A percentile compares a stretch with the other conserved stretches of the same genome.
phyloP scores from a whole-genome alignment of 2,888 invertebrate species.

The Xestoiulus laeticollis region DNA sequence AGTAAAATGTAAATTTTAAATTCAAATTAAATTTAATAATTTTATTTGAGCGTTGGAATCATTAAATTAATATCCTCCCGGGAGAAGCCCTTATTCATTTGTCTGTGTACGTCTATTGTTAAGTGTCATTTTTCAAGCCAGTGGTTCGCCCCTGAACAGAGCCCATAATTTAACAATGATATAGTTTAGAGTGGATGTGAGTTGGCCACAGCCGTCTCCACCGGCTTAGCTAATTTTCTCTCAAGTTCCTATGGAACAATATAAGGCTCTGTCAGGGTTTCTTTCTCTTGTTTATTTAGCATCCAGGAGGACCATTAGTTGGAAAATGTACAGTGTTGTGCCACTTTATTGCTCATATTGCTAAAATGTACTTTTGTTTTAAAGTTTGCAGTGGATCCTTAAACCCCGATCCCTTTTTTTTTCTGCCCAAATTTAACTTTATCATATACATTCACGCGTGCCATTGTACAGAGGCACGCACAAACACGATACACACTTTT shows the following conservation, averaged over 20 bases:
- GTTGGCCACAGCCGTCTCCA: slow-evolving; percentile 18
- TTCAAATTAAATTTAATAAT: too few species aligned
- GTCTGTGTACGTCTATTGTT: not conserved
- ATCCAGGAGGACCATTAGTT: not conserved
- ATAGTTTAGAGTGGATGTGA: not conserved
- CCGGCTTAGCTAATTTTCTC: not conserved
- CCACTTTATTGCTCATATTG: not conserved
- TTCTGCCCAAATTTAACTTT: not conserved
- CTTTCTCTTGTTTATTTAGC: not conserved
- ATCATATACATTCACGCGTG: not conserved
- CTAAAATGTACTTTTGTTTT: not conserved
- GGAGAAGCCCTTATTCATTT: not conserved
- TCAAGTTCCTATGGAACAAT: not conserved
- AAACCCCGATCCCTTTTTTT: not conserved
- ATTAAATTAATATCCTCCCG: not conserved
- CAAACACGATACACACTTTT: not conserved
- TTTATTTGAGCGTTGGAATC: too few species aligned
- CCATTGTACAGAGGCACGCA: slow-evolving; percentile 28
- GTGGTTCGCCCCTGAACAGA: not conserved
- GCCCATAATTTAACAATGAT: not conserved
- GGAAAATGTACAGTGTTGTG: not conserved
- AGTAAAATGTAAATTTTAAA: too few species aligned
- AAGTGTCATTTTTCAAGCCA: not conserved
- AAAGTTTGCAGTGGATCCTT: not conserved
- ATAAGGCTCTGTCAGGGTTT: not conserved